Percentiles rank a stretch among this genome's conserved stretches.
Evolutionary conservation across 2,113 vertebrate species (phyloP).

Genomic region (pig (Sus scrofa)): DNA sequence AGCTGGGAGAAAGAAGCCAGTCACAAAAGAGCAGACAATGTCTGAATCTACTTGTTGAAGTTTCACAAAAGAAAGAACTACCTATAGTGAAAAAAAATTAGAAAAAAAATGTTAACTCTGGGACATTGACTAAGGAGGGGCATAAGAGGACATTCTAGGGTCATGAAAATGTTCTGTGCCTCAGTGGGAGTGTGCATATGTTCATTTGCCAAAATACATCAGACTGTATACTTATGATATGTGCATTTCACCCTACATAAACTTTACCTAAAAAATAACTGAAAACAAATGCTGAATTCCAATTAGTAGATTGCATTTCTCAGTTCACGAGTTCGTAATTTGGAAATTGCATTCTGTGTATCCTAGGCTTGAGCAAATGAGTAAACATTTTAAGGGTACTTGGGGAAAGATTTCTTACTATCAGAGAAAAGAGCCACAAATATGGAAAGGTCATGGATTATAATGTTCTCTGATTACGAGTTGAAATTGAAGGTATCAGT

Average conservation of each 20-base stretch:
- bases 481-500: neutral
- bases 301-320: slow-evolving; percentile 42
- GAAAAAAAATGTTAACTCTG: neutral
- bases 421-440: slow-evolving; percentile 31
- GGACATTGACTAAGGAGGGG: neutral
- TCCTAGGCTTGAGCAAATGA: neutral
- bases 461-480: neutral
- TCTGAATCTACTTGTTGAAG: neutral
- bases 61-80: neutral
- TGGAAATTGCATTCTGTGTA: neutral
- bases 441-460: neutral
- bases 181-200: neutral
- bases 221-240: neutral
- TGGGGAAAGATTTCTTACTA: neutral
- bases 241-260: neutral
- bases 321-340: neutral
- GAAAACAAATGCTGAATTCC: neutral
- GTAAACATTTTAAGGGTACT: neutral
- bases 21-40: neutral
- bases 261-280: slow-evolving; percentile 31
- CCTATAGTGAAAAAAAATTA: neutral
- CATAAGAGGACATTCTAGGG: neutral
- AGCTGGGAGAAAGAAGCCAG: neutral
- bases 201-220: slow-evolving; percentile 29
- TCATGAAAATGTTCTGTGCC: neutral